Evolutionary conservation across 2,888 invertebrate species (phyloP).

Genomic region (Nomada fabriciana): DNA sequence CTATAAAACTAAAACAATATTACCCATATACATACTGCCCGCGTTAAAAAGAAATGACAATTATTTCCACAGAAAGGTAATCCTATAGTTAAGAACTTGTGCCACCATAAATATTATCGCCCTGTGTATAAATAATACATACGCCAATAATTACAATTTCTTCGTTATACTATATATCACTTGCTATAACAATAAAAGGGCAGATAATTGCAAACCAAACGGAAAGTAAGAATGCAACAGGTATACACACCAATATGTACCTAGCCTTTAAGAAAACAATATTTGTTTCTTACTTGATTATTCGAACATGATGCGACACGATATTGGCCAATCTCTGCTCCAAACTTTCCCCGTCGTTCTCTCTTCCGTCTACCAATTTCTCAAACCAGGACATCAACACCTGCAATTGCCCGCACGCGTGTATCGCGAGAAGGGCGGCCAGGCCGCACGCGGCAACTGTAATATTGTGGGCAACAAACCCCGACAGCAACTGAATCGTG

Average conservation of each 20-base stretch:
- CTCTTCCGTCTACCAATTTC: constrained; percentile 44
- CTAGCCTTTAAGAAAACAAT: not conserved
- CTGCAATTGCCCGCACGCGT: constrained; percentile 77
- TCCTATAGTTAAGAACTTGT: no score
- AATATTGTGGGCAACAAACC: constrained; percentile 75
- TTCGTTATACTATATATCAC: not conserved
- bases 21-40: not conserved
- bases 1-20: constrained; percentile 26
- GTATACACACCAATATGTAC: not conserved
- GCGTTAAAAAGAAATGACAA: no score
- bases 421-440: constrained; percentile 74
- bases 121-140: no score
- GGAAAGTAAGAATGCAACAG: not conserved
- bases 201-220: no score
- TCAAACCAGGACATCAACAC: constrained; percentile 70
- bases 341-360: constrained; percentile 18
- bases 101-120: no score
- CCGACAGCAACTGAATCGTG: constrained; percentile 70
- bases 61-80: no score
- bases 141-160: no score
- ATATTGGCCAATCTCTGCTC: constrained; percentile 55
- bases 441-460: constrained; percentile 74
- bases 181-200: not conserved
- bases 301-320: constrained; percentile 64
- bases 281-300: constrained; percentile 59